Evolutionary conservation across 1,140 invertebrate species (phyloP), one percentile per base, ranked within the genome.

Genomic region (Amyelois transitella): DNA sequence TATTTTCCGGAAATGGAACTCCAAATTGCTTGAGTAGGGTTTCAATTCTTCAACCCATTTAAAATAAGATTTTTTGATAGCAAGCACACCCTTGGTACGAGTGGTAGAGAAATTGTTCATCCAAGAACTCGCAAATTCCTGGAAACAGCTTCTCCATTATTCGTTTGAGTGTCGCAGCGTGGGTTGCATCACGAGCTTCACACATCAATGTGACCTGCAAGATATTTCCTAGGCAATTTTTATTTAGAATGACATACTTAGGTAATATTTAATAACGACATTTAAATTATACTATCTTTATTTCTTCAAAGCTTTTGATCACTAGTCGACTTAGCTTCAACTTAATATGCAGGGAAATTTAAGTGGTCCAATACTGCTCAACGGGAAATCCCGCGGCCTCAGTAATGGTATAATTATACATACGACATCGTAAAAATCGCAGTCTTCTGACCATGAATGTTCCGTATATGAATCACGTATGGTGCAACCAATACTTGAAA

Each of bases 111-210:
- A 38, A 68, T 6, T 60, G 54, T 18, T 69, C 65, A 43, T 64
- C 59, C 3, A 53, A 6, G 51, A 76, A 69, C 12, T 69, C 32
- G 18, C 67, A 73, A 18, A 45, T 45, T 10, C 56, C 18, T 0
- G 70, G 66, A 45, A 76, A 76, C 2, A 73, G 22, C 6, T 55
- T 61, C 7, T 64, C 54, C 55, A 73, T 50, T 2, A 76, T 55
- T 17, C 58, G 57, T 51, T 60, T 76, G 10, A 76, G 7, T 0
- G 48, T 48, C 53, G 62, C 64, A 0, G 66, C 50, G 18, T 73
- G 67, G 24, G 57, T 22, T 28, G 64, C 24, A n/a, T 51, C 48
- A 18, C 19, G 38, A 0, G 70, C 63, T 55, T 69, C 67, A 18
- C 54, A 63, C 10, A 64, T 50, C 14, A 76, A 18, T 10, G 47